A percentile compares a stretch with the other conserved stretches of the same genome.
phyloP scores from a whole-genome alignment of 2,797 vertebrate species.

The Rhinatrema bivittatum region DNA sequence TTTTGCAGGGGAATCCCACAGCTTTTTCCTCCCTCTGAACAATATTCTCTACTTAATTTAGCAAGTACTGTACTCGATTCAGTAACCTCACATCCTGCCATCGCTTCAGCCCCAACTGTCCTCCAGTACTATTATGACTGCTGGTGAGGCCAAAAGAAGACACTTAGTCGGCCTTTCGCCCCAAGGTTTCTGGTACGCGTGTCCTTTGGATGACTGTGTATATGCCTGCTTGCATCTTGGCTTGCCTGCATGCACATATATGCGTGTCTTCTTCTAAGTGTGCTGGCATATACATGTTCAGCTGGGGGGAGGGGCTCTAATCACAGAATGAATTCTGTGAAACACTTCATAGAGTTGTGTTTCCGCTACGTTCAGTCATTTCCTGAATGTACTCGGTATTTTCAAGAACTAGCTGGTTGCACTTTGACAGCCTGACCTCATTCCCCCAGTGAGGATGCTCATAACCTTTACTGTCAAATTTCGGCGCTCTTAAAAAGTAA shows the following conservation, averaged over 20 bases:
- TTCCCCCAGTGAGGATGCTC: slow-evolving; percentile 9
- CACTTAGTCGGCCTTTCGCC: too few species aligned
- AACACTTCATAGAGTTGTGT: slow-evolving; percentile 6
- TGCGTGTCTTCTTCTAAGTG: too few species aligned
- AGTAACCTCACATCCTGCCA: slow-evolving; percentile 37
- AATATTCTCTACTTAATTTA: slow-evolving; percentile 7
- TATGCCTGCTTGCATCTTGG: too few species aligned
- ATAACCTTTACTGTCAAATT: neutral
- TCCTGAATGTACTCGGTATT: slow-evolving; percentile 37
- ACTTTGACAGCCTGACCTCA: slow-evolving; percentile 29
- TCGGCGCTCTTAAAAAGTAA: too few species aligned
- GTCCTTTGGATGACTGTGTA: too few species aligned
- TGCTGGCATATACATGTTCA: too few species aligned
- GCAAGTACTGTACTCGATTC: slow-evolving; percentile 5
- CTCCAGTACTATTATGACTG: slow-evolving; percentile 41
- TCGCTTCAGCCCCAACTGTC: slow-evolving; percentile 30
- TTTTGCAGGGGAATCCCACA: slow-evolving; percentile 30
- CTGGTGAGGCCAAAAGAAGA: too few species aligned
- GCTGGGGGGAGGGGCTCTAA: too few species aligned
- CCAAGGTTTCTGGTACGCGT: too few species aligned
- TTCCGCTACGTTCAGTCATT: slow-evolving; percentile 23
- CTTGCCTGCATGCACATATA: too few species aligned
- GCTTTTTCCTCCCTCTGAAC: slow-evolving; percentile 28
- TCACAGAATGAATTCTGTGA: too few species aligned
- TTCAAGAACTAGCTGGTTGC: slow-evolving; percentile 20